A percentile compares a stretch with the other conserved stretches of the same genome.
These are phyloP conservation scores for Leucoraja ocellata DNA, from an alignment of 2,797 vertebrate genomes.

Conservation along the genomic window DNA sequence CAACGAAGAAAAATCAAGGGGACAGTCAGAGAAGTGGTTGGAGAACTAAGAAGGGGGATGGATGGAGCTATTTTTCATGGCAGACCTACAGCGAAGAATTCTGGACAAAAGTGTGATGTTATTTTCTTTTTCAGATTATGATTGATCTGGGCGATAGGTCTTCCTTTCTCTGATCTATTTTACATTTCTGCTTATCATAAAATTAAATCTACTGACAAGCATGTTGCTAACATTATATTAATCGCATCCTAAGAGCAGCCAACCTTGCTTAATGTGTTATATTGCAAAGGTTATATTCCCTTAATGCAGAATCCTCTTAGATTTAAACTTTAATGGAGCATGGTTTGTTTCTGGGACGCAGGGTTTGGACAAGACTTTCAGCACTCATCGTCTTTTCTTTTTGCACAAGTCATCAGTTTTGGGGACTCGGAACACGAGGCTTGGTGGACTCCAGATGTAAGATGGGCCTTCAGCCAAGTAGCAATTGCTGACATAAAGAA, in stretches of 20 bases:
- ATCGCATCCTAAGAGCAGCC: neutral
- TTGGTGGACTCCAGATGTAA: neutral
- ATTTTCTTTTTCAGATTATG: neutral
- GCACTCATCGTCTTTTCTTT: neutral
- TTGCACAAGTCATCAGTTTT: neutral
- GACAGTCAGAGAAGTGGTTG: no score
- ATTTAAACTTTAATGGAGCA: neutral
- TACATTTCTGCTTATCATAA: neutral
- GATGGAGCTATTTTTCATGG: neutral
- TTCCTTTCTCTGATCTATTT: neutral
- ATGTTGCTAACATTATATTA: neutral
- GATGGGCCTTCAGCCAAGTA: constrained; percentile 24
- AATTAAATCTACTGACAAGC: neutral
- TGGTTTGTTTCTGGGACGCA: neutral
- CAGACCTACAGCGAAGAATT: neutral
- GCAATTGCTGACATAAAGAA: constrained; percentile 11
- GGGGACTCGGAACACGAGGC: neutral
- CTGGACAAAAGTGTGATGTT: neutral
- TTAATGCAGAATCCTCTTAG: neutral
- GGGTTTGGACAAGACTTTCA: neutral
- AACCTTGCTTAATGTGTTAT: neutral
- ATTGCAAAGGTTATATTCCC: neutral
- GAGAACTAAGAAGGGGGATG: no score
- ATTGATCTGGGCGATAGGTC: neutral
- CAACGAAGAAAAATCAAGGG: no score